Evolutionary conservation across 92 coral and sea anemone species (phyloP).

Genomic region (Metridium senile): DNA sequence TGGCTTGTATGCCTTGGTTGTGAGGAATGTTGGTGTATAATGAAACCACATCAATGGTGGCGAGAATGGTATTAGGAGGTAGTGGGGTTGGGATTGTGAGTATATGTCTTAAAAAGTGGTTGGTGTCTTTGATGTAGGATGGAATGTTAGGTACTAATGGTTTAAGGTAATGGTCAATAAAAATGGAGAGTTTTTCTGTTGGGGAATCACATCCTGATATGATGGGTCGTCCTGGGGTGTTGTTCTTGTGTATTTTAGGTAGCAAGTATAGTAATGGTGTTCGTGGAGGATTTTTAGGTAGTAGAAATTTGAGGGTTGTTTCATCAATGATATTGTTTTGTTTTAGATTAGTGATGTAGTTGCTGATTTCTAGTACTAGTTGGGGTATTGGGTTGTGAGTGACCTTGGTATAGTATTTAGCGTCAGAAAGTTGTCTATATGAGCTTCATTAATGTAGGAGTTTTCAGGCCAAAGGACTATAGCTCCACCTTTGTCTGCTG

Average conservation of each 20-base stretch:
- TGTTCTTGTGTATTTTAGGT: slow-evolving; percentile 52
- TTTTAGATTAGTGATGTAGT: neutral
- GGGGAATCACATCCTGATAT: too few species aligned
- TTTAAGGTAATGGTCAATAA: too few species aligned
- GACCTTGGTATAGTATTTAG: neutral
- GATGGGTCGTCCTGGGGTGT: too few species aligned
- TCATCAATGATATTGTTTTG: slow-evolving; percentile 2
- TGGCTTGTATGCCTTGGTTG: slow-evolving; percentile 30
- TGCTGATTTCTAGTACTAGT: neutral
- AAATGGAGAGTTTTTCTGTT: too few species aligned
- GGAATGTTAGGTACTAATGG: slow-evolving; percentile 40
- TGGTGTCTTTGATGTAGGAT: too few species aligned
- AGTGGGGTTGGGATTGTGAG: slow-evolving; percentile 19
- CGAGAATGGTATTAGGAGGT: slow-evolving; percentile 1
- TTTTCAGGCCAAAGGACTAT: slow-evolving; percentile 13
- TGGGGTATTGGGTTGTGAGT: neutral
- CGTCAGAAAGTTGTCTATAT: slow-evolving; percentile 13
- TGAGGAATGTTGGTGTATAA: too few species aligned
- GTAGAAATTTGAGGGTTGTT: slow-evolving; percentile 9
- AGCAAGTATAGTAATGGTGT: slow-evolving; percentile 32
- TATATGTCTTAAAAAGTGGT: slow-evolving; percentile 15
- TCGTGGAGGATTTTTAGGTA: slow-evolving; percentile 13
- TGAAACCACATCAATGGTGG: slow-evolving; percentile 39
- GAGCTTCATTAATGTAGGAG: neutral
- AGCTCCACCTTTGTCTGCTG: too few species aligned